Base-by-base conservation (phyloP, 2,113 vertebrate genomes). In the Pterophyllum scalare region DNA sequence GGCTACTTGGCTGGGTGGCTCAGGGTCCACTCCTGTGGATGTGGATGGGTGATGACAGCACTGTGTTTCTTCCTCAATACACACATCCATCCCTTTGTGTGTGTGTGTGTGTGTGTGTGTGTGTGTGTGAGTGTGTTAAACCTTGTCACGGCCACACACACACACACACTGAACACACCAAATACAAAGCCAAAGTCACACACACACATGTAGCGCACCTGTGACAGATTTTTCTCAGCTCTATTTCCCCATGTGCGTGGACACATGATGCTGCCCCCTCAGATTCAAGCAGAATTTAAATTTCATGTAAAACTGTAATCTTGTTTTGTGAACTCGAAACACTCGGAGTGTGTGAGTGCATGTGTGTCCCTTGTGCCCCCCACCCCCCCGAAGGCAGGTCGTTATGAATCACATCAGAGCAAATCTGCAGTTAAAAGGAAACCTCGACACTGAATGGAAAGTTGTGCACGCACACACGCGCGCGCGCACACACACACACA, bases 361-460 rank as follows among this genome's bases (percentile, higher is more conserved):
- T 77, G 80, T 82, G 75, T 80, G 24, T 74, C 75, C 81, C 77
- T 82, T 8, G n/a, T 74, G 75, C 75, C 62, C 40, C 62, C 79
- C 54, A 33, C 33, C 84, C 26, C 86, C 81, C 87, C 54, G 75
- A 77, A 88, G 88, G 84, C 78, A 87, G 90, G 81, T 91, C 81
- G 40, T 81, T 31, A 81, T 90, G 83, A 92, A 88, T 93, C 86
- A 90, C 64, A 82, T 91, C 89, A 90, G 82, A 81, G 85, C 84
- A 82, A 85, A 90, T 87, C 79, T 92, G 84, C 81, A 83, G 81
- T 84, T 87, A 79, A 90, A 89, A 80, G 62, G 75, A 90, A 70
- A 79, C 61, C 79, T 81, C 65, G 6, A 22, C 67, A 33, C 80
- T 83, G 58, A 86, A 82, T 61, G 75, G 67, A 81, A 77, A 79